Evolutionary conservation across 2,113 vertebrate species (phyloP).

Genomic region (Glaucomys volans): DNA sequence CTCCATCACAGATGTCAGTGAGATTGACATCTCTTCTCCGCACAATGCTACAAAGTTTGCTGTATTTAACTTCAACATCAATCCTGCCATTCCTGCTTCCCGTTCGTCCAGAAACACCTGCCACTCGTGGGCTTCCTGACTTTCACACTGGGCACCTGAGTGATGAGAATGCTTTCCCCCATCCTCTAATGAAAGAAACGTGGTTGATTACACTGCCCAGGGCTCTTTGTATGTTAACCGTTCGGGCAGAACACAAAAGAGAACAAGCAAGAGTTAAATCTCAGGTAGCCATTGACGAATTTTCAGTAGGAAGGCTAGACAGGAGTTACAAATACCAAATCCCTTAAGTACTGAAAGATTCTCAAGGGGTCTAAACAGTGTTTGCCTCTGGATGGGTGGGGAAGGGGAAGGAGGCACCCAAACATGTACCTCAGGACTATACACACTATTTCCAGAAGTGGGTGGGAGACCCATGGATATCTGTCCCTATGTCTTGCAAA

Average conservation of each 20-base stretch:
- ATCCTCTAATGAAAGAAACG: neutral
- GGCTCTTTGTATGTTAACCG: neutral
- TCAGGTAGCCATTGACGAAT: neutral
- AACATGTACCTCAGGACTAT: neutral
- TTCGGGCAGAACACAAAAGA: neutral
- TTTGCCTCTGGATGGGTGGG: neutral
- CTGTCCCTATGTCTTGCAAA: neutral
- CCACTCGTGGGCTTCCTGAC: neutral
- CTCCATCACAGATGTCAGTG: too few relatives aligned
- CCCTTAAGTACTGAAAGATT: neutral
- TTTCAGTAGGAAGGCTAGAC: neutral
- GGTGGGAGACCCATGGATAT: neutral
- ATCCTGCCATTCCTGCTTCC: neutral
- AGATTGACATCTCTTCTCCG: neutral
- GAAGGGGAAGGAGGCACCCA: neutral
- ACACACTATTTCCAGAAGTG: neutral
- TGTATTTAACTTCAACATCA: too few relatives aligned
- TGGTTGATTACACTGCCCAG: neutral
- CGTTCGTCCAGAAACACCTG: neutral
- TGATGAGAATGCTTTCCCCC: neutral
- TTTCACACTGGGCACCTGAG: neutral
- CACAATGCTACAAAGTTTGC: neutral
- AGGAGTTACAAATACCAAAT: neutral
- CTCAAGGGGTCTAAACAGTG: neutral
- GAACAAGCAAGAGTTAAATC: neutral